Percentiles rank a stretch among this genome's conserved stretches.
These are phyloP conservation scores for Grallaria varia DNA, from an alignment of 2,113 vertebrate genomes.

Conservation along the genomic window DNA sequence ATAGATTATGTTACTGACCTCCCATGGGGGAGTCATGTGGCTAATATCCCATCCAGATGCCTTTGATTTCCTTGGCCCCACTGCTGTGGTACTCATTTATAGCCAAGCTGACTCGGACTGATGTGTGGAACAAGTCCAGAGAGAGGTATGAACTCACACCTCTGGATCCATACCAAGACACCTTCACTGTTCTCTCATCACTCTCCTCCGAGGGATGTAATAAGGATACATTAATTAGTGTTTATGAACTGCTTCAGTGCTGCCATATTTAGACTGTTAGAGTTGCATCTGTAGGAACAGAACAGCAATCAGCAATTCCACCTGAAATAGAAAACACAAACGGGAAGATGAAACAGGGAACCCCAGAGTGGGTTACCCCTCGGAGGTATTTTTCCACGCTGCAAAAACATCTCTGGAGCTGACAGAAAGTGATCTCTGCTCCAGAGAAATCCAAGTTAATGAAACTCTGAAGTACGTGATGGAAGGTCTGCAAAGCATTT, in stretches of 20 bases:
- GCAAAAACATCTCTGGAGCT: neutral
- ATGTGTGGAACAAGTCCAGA: neutral
- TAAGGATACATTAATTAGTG: conserved; percentile 40
- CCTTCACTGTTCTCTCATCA: conserved; percentile 14
- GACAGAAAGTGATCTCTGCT: neutral
- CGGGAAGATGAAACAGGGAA: neutral
- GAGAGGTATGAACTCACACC: conserved; percentile 29
- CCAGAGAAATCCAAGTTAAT: neutral
- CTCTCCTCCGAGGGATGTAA: conserved; percentile 5
- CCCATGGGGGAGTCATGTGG: neutral
- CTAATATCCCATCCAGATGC: conserved; percentile 9
- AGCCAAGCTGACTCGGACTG: neutral
- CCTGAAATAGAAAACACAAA: neutral
- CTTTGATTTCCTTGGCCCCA: conserved; percentile 20
- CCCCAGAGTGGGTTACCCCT: neutral
- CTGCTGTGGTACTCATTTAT: conserved; percentile 17
- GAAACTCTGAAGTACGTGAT: neutral
- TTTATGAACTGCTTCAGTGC: conserved; percentile 32
- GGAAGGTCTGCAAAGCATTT: neutral
- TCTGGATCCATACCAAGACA: conserved; percentile 33
- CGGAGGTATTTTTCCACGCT: neutral
- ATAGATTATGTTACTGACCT: neutral
- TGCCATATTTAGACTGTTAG: conserved; percentile 43
- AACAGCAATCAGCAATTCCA: neutral
- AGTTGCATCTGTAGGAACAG: neutral